Base-by-base conservation (phyloP, 2,113 vertebrate species). In the Delphinapterus leucas region DNA sequence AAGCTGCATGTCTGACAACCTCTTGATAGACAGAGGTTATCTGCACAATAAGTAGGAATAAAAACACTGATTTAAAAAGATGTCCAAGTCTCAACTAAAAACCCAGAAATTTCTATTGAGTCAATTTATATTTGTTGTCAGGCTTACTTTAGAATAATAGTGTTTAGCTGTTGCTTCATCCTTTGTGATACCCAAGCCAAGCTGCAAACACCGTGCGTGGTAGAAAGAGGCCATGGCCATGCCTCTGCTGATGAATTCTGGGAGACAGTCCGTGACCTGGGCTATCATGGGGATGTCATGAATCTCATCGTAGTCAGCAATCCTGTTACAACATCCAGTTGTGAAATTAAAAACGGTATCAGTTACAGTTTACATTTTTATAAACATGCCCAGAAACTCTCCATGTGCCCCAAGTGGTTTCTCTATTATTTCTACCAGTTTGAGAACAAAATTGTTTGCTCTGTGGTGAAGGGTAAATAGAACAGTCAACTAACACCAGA, bases 201-300 rank as follows among this genome's bases (percentile, higher is more conserved):
- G 97, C 83, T 99, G 98, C 65, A 99, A 98, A 93, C 99, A 99
- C 10, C 99, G 98, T 0, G 98, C 99, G 0, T 99, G 96, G 97
- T 99, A 99, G 98, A 99, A 99, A 18, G 98, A 87, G 1, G 99
- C 99, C 71, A 98, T 98, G 71, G 99, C 98, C 70, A 98, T 96
- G 58, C 99, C 99, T 95, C 98, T 99, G 92, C 76, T 94, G 92
- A 99, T 63, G 10, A 98, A 99, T 0, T 96, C 76, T 0, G 98
- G 98, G 71, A 99, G 97, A 58, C 99, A 99, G 41, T 98, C 99
- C 0, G 98, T 99, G 63, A 15, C 41, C 68, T 95, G 88, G 49
- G 98, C 98, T 88, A 99, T 97, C 55, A 3, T 88, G 77, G 90
- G 77, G 68, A 98, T 97, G 47, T 98, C 95, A 0, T 97, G 33